These are phyloP conservation scores for Himalopsyche tibetana DNA, from an alignment of 2,888 invertebrate species.

Conservation along the genomic window DNA sequence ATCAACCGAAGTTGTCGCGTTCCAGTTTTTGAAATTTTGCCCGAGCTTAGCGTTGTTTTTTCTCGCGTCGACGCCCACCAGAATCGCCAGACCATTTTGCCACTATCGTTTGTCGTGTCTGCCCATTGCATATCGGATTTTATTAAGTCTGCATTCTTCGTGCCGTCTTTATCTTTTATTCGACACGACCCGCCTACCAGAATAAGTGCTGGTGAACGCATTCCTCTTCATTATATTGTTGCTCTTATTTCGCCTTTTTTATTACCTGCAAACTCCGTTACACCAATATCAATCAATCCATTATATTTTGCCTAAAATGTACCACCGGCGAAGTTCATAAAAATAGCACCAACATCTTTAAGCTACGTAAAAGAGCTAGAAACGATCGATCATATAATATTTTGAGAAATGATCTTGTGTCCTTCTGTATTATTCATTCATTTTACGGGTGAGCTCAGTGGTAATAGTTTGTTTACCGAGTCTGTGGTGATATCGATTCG, in stretches of 20 bases:
- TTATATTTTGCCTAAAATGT: too few relatives aligned
- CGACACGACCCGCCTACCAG: not conserved
- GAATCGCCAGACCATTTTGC: not conserved
- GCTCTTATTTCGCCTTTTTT: not conserved
- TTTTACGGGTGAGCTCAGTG: too few relatives aligned
- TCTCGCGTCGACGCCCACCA: not conserved
- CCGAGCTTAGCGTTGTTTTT: not conserved
- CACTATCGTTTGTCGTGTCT: conserved; percentile 1
- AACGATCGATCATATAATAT: too few relatives aligned
- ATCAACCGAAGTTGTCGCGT: not conserved
- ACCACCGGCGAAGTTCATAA: too few relatives aligned
- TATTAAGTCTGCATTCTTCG: conserved; percentile 25
- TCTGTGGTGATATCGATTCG: not conserved
- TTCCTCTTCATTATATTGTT: conserved; percentile 5
- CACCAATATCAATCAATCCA: not conserved
- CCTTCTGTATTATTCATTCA: too few relatives aligned
- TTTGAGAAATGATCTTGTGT: too few relatives aligned
- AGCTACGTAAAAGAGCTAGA: too few relatives aligned
- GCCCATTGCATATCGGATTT: conserved; percentile 25
- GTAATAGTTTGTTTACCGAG: not conserved
- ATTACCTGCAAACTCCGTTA: not conserved
- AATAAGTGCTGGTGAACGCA: not conserved
- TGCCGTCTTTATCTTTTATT: conserved; percentile 4
- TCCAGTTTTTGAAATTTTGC: conserved; percentile 13
- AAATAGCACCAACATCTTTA: too few relatives aligned